Conservation (phyloP, 2,113 vertebrate species). For the Polypterus senegalus region DNA sequence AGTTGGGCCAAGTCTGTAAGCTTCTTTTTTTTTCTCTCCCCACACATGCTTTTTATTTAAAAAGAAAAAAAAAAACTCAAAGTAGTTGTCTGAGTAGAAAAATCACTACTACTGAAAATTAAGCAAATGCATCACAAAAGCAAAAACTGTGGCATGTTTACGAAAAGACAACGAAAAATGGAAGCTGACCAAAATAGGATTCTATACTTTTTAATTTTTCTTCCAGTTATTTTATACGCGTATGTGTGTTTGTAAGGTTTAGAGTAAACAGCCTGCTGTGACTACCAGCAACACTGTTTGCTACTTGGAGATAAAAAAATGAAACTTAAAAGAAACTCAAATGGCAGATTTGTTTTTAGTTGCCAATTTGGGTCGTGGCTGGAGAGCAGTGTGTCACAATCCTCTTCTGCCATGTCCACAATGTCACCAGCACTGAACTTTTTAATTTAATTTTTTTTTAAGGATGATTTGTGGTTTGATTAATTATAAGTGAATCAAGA, state of each 20-base stretch:
- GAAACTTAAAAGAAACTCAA: no score
- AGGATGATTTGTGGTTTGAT: slow-evolving; percentile 33
- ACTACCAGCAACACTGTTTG: slow-evolving; percentile 38
- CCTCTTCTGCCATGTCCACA: slow-evolving; percentile 16
- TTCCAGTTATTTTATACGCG: background rate
- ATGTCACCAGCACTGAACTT: slow-evolving; percentile 50
- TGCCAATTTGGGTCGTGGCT: no score
- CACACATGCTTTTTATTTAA: no score
- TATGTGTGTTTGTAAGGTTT: slow-evolving; percentile 4
- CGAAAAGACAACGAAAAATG: no score
- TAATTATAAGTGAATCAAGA: slow-evolving; percentile 37
- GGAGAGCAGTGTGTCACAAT: slow-evolving; percentile 12
- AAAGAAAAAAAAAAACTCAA: slow-evolving; percentile 8
- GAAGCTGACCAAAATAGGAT: no score
- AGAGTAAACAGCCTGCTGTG: slow-evolving; percentile 25
- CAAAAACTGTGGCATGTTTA: no score
- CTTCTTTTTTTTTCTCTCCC: no score
- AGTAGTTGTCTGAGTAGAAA: slow-evolving; percentile 17
- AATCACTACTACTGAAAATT: background rate
- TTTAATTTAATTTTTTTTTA: slow-evolving; percentile 39
- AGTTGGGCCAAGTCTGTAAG: slow-evolving; percentile 12
- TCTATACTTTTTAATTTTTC: no score
- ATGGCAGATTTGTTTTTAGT: no score
- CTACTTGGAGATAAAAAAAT: slow-evolving; percentile 19
- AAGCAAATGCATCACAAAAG: no score